Evolutionary conservation across 2,888 invertebrate genomes (phyloP), one percentile per base, ranked within the genome.

Genomic region (Macrosoma leucophasiata): DNA sequence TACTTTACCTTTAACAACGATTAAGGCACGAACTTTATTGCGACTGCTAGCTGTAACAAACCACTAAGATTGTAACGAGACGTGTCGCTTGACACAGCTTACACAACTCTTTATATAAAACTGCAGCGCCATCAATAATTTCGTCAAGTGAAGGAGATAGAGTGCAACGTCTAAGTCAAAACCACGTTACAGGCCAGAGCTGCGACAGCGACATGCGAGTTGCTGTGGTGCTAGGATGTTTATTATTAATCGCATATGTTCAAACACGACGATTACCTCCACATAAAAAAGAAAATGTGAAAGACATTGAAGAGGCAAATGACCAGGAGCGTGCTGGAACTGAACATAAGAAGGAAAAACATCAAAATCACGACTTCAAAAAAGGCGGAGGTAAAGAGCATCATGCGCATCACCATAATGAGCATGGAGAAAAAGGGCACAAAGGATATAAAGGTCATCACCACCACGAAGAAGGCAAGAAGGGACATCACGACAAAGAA

Each of bases 401-500:
- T 41, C 88, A 90, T 43, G 84, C 87, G 0, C 87, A 89, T 41
- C 88, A 91, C 48, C 86, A 89, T 48, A 72, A 86, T 36, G 86
- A 88, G 15, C 88, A 91, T 43, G 91, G 90, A 0, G 90, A 90
- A 41, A 89, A 91, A 54, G 90, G 89, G 1, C 88, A 90, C 46
- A 91, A 91, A 43, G 90, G 89, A 0, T 90, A 92, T 71, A 89
- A 91, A 55, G 87, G 88, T 7, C 85, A 89, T 40, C 91, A 92
- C 55, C 86, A 89, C 35, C 86, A 90, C 45, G 88, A 89, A 47
- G 89, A 91, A 50, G 89, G 88, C 3, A 85, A 89, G 46, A 91
- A 91, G 55, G 92, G 92, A 1, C 90, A 92, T 50, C 91, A 91
- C 52, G 90, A 91, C 54, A 90, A 91, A 57, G 90, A 87, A 52